These are phyloP conservation scores for Rostratula benghalensis DNA, from an alignment of 2,113 vertebrate genomes.

Conservation along the genomic window DNA sequence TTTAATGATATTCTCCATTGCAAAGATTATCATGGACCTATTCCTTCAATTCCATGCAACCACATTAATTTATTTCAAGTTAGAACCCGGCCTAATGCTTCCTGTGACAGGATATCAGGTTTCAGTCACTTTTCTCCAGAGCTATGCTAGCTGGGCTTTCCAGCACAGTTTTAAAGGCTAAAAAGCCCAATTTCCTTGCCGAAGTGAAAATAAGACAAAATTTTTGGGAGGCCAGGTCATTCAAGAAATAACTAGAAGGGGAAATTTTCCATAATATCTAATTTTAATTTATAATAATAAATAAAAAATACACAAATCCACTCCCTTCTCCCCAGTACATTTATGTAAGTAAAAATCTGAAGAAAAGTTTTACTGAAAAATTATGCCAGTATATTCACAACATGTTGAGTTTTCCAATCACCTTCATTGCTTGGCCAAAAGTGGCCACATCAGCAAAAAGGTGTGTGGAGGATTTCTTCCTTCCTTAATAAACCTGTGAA, in stretches of 20 bases:
- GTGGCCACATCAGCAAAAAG: neutral
- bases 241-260: neutral
- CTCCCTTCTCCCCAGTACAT: accelerated
- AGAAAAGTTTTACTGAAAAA: neutral
- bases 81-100: neutral
- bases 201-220: neutral
- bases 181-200: neutral
- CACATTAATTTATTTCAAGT: neutral
- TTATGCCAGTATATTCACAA: neutral
- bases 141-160: neutral
- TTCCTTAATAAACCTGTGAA: neutral
- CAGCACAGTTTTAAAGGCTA: neutral
- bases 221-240: neutral
- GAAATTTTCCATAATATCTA: neutral
- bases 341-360: neutral
- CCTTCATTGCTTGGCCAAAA: neutral
- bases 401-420: neutral
- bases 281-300: neutral
- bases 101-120: neutral
- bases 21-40: neutral
- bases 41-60: neutral
- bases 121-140: neutral
- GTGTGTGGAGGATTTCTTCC: accelerated
- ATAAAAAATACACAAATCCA: neutral
- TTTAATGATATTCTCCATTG: neutral